Base-by-base conservation (phyloP, 1,140 invertebrate species). In the Drosophila jambulina region DNA sequence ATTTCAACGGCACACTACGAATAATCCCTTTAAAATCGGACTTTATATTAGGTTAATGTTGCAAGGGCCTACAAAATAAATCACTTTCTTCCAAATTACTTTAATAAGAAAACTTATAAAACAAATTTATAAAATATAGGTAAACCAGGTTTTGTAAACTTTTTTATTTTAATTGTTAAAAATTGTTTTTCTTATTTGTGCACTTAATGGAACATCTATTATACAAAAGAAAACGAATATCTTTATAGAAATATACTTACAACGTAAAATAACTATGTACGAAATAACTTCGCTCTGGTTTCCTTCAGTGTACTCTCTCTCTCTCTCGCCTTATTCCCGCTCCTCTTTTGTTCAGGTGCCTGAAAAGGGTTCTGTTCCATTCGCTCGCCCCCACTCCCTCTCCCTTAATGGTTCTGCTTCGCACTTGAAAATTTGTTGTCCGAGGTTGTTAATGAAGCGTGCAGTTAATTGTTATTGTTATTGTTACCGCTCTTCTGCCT, bases 351-450 rank as follows among this genome's bases (percentile, higher is more conserved):
- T 36, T 32, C n/a, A 23, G 29, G 32, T 59, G 79, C 63, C 32
- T 70, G 51, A 54, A 58, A 82, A 80, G 76, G 78, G 74, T 82
- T 86, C 23, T 59, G 62, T 19, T 45, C 61, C 36, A 29, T 42
- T 36, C 25, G 48, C 27, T 36, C 25, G 48, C 42, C 23, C 42
- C 27, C 42, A 32, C 40, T 51, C 46, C 46, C 57, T 21, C 40
- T 51, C 46, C 46, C 68, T 25, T 69, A 43, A 53, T 62, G 54
- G 69, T 63, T 57, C 54, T 80, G 53, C 77, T 62, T 54, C 63
- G 61, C 84, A 90, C 85, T 87, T 84, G 69, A 80, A 84, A 84
- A 90, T 87, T 90, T 90, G 84, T 87, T 87, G 84, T 78, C 85
- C 38, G 76, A 90, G 84, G 81, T 69, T 78, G 48, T 64, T 87